Conservation (phyloP, 2,797 vertebrate genomes). For the Bradypodion ventrale region DNA sequence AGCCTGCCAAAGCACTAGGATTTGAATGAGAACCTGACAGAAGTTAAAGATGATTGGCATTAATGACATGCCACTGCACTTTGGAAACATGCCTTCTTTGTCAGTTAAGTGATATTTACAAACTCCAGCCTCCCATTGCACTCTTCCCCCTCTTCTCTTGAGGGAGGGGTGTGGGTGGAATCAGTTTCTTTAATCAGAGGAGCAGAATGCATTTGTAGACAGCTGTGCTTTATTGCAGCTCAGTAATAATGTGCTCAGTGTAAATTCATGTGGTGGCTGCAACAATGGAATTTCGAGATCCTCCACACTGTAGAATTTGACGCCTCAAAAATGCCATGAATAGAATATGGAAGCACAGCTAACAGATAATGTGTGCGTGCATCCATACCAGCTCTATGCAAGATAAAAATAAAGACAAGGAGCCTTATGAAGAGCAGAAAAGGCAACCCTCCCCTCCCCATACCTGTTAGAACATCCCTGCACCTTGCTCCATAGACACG, state of each 20-base stretch:
- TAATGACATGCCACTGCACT: conserved; percentile 28
- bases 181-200: conserved; percentile 43
- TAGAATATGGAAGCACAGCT: neutral
- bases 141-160: neutral
- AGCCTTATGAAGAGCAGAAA: conserved; percentile 31
- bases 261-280: fast-evolving
- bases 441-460: conserved; percentile 66
- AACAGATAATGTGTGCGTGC: neutral
- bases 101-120: conserved; percentile 35
- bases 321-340: neutral
- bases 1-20: conserved; percentile 32
- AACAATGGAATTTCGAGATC: too few relatives aligned
- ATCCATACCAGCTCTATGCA: conserved; percentile 74
- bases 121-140: fast-evolving
- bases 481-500: conserved; percentile 86
- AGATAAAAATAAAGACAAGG: conserved; percentile 45
- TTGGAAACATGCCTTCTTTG: conserved; percentile 46
- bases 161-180: neutral
- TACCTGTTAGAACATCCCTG: conserved; percentile 86
- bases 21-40: conserved; percentile 56
- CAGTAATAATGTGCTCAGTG: fast-evolving
- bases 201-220: conserved; percentile 3
- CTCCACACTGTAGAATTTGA: neutral
- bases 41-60: conserved; percentile 59
- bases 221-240: neutral